Conservation (phyloP, 1,140 invertebrate species). For the Trypoxylus dichotomus region DNA sequence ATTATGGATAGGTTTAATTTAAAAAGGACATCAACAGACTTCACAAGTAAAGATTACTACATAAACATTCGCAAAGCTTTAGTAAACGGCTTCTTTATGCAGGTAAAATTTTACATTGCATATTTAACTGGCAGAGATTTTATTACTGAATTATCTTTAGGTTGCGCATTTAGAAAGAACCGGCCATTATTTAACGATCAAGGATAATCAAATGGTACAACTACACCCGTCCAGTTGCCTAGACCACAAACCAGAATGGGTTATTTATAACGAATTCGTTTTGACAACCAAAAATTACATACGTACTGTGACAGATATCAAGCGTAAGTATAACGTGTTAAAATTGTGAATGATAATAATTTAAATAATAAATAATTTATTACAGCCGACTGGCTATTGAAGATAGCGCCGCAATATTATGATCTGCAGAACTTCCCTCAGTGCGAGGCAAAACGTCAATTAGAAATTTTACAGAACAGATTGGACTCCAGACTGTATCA, state of each 20-base stretch:
- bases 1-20: slow-evolving; percentile 86
- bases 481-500: slow-evolving; percentile 86
- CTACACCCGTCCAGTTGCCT: slow-evolving; percentile 98
- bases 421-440: slow-evolving; percentile 97
- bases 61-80: slow-evolving; percentile 98
- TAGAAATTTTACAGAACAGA: slow-evolving; percentile 82
- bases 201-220: slow-evolving; percentile 99
- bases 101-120: slow-evolving; percentile 63
- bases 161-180: slow-evolving; percentile 93
- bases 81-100: slow-evolving; percentile 99
- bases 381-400: slow-evolving; percentile 91
- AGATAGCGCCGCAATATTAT: slow-evolving; percentile 97
- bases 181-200: slow-evolving; percentile 97
- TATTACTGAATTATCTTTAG: slow-evolving; percentile 52
- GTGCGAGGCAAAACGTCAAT: slow-evolving; percentile 92
- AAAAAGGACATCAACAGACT: slow-evolving; percentile 95
- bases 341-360: too few species aligned
- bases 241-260: slow-evolving; percentile 99
- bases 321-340: slow-evolving; percentile 71
- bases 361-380: slow-evolving; percentile 40
- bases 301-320: slow-evolving; percentile 97
- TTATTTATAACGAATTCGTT: slow-evolving; percentile 99
- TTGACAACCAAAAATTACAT: slow-evolving; percentile 99
- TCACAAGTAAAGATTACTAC: slow-evolving; percentile 98
- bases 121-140: too few species aligned